Conservation (phyloP, 2,113 vertebrate genomes). For the Stictonetta naevosa region DNA sequence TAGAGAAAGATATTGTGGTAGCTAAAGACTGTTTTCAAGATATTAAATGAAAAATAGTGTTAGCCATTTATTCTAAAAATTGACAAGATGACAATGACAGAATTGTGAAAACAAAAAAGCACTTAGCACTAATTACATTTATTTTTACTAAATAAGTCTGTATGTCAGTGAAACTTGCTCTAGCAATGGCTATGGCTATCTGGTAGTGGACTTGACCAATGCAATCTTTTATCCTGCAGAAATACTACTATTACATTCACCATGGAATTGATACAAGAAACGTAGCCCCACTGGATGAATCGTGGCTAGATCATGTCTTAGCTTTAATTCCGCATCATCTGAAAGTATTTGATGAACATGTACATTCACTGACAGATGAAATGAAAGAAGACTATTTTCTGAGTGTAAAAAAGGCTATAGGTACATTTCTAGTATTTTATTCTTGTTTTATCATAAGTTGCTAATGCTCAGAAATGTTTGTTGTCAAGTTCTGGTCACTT, state of each 20-base stretch:
- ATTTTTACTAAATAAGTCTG: neutral
- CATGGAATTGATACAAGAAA: conserved; percentile 83
- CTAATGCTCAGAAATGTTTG: neutral
- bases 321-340: conserved; percentile 78
- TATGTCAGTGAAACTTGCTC: neutral
- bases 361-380: conserved; percentile 79
- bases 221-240: conserved; percentile 65
- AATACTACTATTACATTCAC: conserved; percentile 83
- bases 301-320: conserved; percentile 81
- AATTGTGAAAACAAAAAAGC: neutral
- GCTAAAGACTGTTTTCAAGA: neutral
- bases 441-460: neutral
- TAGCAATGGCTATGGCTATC: neutral
- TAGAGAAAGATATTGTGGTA: conserved; percentile 79
- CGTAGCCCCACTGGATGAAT: conserved; percentile 82
- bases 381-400: conserved; percentile 87
- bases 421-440: conserved; percentile 66
- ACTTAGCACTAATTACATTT: neutral
- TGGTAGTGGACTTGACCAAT: neutral
- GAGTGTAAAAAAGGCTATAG: conserved; percentile 85
- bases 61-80: neutral
- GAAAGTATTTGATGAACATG: conserved; percentile 65
- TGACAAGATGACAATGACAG: neutral
- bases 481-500: neutral
- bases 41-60: neutral